Base-by-base conservation (phyloP, 23 tunicate genomes). In the Ascidia mentula region DNA sequence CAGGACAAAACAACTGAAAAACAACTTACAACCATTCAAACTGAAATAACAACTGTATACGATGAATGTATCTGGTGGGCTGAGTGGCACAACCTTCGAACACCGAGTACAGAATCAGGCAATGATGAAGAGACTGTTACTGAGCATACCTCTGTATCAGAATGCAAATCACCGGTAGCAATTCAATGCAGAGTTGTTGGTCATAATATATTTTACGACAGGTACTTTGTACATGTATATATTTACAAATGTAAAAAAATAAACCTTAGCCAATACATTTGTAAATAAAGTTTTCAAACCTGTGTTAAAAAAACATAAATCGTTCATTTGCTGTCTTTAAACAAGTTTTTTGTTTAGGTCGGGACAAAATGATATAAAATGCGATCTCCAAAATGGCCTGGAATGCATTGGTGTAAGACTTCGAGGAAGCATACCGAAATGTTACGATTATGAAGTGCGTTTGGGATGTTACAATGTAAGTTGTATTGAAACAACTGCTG, bases 61-160 rank as follows among this genome's bases (percentile, higher is more conserved):
- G 82, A 78, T 78, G 82, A 78, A 6, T 78, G 82, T 38, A 45
- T 78, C 31, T 59, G 72, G 72, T 78, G 82, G 82, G 71, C 34
- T n/a, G 82, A 78, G 24, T 78, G 72, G 72, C 71, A 78, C 40
- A 78, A 38, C 34, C 33, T 59, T 20, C 39, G 34, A 6, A 18
- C 33, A 13, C 82, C 82, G 9, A 78, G 82, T 38, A 37, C 73
- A 13, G 71, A 78, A 17, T 26, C 71, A 26, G 82, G 82, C 18
- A 38, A 78, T 46, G 82, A 78, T 46, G 72, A 37, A 31, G 82
- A 78, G 32, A 38, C n/a, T n/a, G 31, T 78, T 46, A 22, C 39
- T n/a, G 82, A 78, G 18, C 82, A 46, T n/a, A 59, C 45, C 0
- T 28, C 18, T 13, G 38, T 46, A 34, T 78, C 82, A 6, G 38